Evolutionary conservation across 2,888 invertebrate genomes (phyloP).

Genomic region (Eristalis intricaria): DNA sequence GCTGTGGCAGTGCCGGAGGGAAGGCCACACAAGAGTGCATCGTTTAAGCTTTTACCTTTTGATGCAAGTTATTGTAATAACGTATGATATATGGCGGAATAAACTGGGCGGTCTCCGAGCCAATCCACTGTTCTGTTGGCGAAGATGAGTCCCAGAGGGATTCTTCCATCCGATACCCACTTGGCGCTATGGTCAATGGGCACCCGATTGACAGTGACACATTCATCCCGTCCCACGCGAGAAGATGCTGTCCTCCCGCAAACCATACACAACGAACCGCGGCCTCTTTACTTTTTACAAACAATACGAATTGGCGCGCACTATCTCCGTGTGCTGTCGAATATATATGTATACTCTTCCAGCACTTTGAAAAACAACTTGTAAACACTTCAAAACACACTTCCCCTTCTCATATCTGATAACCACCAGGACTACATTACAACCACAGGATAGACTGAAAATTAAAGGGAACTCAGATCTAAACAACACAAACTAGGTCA

Average conservation of each 20-base stretch:
- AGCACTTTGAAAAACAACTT: conserved; percentile 20
- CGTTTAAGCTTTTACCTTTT: conserved; percentile 76
- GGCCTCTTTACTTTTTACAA: neutral
- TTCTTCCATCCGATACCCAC: conserved; percentile 73
- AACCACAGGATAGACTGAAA: conserved; percentile 42
- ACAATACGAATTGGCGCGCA: conserved; percentile 34
- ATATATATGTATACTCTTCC: conserved; percentile 3
- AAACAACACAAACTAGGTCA: conserved; percentile 70
- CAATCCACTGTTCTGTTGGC: conserved; percentile 83
- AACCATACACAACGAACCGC: conserved; percentile 34
- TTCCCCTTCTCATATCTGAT: conserved; percentile 20
- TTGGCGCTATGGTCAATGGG: conserved; percentile 9
- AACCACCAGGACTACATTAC: conserved; percentile 17
- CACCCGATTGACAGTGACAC: conserved; percentile 37
- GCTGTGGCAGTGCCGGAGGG: conserved; percentile 29
- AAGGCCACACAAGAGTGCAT: conserved; percentile 32
- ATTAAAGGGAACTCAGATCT: conserved; percentile 58
- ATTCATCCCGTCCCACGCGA: conserved; percentile 51
- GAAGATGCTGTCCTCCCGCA: conserved; percentile 14
- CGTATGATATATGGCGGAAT: conserved; percentile 86
- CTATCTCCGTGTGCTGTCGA: conserved; percentile 27
- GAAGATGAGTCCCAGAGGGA: conserved; percentile 71
- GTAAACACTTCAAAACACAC: conserved; percentile 42
- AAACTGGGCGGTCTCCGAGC: conserved; percentile 85
- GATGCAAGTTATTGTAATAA: conserved; percentile 84